These are phyloP conservation scores for Vicugna pacos DNA, from an alignment of 2,113 vertebrate species.

Conservation along the genomic window DNA sequence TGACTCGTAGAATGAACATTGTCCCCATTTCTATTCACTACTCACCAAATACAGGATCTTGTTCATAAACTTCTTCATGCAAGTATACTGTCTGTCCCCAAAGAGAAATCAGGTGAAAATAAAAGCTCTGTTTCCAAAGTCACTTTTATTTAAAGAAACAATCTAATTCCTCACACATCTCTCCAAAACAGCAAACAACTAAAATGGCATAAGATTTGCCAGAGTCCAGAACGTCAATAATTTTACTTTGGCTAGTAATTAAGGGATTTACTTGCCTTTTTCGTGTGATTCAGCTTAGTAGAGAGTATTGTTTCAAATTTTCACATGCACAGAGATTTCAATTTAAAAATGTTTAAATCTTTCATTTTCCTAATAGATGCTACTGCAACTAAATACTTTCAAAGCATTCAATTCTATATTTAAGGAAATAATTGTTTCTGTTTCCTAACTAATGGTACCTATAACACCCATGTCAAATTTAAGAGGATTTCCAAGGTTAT, in stretches of 20 bases:
- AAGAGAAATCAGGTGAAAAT: background rate
- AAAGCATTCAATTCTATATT: background rate
- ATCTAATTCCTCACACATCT: background rate
- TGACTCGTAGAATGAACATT: background rate
- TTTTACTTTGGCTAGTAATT: background rate
- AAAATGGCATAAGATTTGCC: background rate
- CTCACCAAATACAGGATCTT: background rate
- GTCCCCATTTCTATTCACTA: background rate
- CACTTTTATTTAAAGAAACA: background rate
- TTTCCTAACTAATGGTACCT: background rate
- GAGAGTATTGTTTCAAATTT: background rate
- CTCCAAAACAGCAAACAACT: background rate
- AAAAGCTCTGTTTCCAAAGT: background rate
- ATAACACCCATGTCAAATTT: background rate
- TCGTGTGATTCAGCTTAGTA: background rate
- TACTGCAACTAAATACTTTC: background rate
- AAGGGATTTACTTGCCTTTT: background rate
- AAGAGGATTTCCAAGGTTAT: background rate
- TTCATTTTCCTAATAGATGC: background rate
- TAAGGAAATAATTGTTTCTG: background rate
- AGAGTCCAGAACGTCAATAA: background rate
- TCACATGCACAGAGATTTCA: background rate
- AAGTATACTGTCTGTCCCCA: background rate
- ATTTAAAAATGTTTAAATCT: background rate
- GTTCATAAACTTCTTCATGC: background rate